Conservation (phyloP, 2,888 invertebrate species). For the Epinotia bilunana region DNA sequence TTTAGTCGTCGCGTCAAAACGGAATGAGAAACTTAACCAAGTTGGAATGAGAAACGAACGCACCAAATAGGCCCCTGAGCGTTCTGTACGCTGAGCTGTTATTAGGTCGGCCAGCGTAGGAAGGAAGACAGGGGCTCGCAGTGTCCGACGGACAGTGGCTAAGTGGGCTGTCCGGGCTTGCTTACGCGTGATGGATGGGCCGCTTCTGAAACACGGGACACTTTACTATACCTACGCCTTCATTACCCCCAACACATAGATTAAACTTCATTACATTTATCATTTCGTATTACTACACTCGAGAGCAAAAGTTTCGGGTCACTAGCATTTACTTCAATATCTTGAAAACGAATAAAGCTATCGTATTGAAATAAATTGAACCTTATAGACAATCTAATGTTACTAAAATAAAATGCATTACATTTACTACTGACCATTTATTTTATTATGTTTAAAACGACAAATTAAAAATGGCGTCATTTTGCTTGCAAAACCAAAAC, state of each 20-base stretch:
- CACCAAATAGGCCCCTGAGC: neutral
- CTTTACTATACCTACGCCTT: constrained; percentile 50
- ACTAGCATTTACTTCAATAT: no score
- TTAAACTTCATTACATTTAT: neutral
- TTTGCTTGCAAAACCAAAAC: no score
- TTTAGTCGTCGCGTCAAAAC: no score
- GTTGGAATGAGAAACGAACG: neutral
- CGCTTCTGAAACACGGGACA: constrained; percentile 54
- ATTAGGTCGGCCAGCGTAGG: constrained; percentile 16
- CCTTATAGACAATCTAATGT: no score
- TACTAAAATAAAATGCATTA: no score
- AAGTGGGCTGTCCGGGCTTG: constrained; percentile 76
- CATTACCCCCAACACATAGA: constrained; percentile 39
- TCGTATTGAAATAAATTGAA: no score
- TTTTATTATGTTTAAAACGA: no score
- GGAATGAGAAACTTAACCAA: neutral
- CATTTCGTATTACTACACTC: neutral
- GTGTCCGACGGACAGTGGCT: constrained; percentile 66
- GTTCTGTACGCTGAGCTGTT: constrained; percentile 1
- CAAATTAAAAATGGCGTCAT: no score
- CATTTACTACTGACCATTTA: no score
- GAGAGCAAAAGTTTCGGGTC: no score
- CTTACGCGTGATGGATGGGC: constrained; percentile 75
- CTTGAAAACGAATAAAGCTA: no score
- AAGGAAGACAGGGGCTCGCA: constrained; percentile 20